Percentiles rank a stretch among this genome's conserved stretches.
phyloP scores from a whole-genome alignment of 1,140 invertebrate species.

The Pseudoatta argentina region DNA sequence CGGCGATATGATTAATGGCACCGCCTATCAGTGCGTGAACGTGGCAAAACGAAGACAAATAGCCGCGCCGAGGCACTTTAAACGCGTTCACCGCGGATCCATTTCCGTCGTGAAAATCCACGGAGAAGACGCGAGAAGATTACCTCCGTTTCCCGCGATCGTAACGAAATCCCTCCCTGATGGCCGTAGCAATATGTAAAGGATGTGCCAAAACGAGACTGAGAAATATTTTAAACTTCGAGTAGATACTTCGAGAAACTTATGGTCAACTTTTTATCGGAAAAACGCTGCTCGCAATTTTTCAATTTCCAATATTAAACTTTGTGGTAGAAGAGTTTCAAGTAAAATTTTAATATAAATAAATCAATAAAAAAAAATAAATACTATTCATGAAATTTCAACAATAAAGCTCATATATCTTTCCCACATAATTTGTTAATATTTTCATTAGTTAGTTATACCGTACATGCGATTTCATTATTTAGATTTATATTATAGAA shows the following conservation, averaged over 20 bases:
- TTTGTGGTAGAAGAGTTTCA: not conserved
- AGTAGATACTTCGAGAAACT: not conserved
- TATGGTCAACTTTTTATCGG: not conserved
- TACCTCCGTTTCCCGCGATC: slow-evolving; percentile 28
- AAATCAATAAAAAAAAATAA: not conserved
- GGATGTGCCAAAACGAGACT: not conserved
- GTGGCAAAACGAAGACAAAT: slow-evolving; percentile 82
- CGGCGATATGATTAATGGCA: slow-evolving; percentile 79
- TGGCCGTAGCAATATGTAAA: slow-evolving; percentile 40
- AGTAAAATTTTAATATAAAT: not conserved
- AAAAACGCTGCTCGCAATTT: not conserved
- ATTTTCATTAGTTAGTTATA: not conserved
- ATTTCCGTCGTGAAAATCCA: slow-evolving; percentile 71
- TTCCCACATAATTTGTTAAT: not conserved
- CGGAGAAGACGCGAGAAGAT: slow-evolving; percentile 36
- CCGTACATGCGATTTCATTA: not conserved
- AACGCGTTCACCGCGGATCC: slow-evolving; percentile 77
- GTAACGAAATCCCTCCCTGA: slow-evolving; percentile 37
- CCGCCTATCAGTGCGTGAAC: slow-evolving; percentile 80
- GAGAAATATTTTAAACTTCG: not conserved
- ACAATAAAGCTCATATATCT: not conserved
- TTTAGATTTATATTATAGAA: too few relatives aligned
- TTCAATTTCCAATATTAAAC: not conserved
- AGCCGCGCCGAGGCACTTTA: slow-evolving; percentile 68
- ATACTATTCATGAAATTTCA: not conserved